Conservation (phyloP, 2,113 vertebrate species). For the Perca schrenkii region DNA sequence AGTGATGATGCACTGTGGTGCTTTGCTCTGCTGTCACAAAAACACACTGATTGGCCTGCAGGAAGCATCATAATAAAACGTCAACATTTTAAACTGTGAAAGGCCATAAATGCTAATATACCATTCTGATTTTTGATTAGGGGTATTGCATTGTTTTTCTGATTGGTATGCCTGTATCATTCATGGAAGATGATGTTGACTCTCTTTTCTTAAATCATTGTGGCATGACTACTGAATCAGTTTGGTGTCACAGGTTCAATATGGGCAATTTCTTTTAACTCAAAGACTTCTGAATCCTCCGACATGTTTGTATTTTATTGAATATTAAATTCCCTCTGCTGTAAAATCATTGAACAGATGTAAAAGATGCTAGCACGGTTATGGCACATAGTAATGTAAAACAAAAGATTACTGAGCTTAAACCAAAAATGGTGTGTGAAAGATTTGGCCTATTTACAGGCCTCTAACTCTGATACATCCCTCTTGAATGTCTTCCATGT, state of each 20-base stretch:
- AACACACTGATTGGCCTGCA: conserved; percentile 32
- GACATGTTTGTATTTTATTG: not conserved
- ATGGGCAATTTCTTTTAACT: not conserved
- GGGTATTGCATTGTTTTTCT: not conserved
- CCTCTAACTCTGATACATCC: conserved; percentile 15
- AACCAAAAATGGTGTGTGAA: not conserved
- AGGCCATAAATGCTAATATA: conserved; percentile 36
- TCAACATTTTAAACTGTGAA: conserved; percentile 48
- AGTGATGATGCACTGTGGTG: not conserved
- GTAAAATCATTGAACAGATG: not conserved
- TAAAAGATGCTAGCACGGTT: not conserved
- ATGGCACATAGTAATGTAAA: not conserved
- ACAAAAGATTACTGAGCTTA: not conserved
- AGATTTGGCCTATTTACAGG: not conserved
- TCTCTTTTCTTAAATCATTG: not conserved
- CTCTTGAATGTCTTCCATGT: conserved; percentile 29
- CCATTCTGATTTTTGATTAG: conserved; percentile 13
- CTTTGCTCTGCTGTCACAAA: conserved; percentile 27
- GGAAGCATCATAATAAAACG: conserved; percentile 54
- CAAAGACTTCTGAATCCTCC: not conserved
- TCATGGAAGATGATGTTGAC: not conserved
- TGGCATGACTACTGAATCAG: not conserved
- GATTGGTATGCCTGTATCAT: not conserved
- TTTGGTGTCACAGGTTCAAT: not conserved
- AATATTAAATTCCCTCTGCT: not conserved